These are phyloP conservation scores for Apodemia zela DNA, from an alignment of 2,888 invertebrate genomes.

Conservation along the genomic window DNA sequence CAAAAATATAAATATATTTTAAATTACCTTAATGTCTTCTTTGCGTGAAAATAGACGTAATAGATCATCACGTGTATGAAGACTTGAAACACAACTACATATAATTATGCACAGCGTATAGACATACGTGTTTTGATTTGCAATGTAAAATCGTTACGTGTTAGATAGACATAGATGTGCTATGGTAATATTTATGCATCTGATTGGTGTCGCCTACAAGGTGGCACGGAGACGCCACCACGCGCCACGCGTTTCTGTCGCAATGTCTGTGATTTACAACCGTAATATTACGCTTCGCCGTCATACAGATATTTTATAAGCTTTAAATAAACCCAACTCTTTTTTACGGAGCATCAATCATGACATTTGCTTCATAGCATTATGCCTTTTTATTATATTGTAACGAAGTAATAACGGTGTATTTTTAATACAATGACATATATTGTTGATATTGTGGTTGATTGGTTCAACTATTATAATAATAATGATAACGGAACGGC, in stretches of 20 bases:
- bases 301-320: slow-evolving; percentile 76
- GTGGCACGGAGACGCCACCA: slow-evolving; percentile 46
- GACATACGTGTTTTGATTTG: slow-evolving; percentile 6
- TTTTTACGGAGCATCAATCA: slow-evolving; percentile 20
- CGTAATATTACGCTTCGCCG: slow-evolving; percentile 73
- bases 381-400: slow-evolving; percentile 42
- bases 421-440: neutral
- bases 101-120: no score
- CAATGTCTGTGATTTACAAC: slow-evolving; percentile 70
- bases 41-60: no score
- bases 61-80: no score
- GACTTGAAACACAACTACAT: no score
- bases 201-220: slow-evolving; percentile 48
- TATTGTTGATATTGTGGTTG: no score
- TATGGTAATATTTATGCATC: slow-evolving; percentile 56
- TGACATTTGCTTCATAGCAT: slow-evolving; percentile 42
- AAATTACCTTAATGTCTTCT: no score
- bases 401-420: neutral
- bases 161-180: slow-evolving; percentile 31
- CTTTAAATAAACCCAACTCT: slow-evolving; percentile 37
- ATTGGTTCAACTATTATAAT: no score
- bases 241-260: slow-evolving; percentile 50
- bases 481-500: no score
- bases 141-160: slow-evolving; percentile 25
- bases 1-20: no score